Base-by-base conservation (phyloP, 1,140 invertebrate species). In the Parasteatoda tepidariorum region DNA sequence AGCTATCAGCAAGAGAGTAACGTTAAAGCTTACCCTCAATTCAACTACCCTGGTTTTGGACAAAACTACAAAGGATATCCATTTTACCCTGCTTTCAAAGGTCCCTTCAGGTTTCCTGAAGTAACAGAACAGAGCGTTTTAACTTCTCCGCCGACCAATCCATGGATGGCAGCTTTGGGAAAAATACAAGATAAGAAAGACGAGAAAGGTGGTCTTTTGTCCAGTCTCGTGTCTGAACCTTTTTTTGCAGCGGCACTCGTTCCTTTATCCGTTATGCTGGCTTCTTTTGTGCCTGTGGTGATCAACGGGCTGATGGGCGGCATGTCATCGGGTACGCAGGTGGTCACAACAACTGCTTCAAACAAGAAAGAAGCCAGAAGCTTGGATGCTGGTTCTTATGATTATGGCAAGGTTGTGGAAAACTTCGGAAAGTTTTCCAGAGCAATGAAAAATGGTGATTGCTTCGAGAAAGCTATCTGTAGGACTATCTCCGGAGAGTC, bases 281-380 rank as follows among this genome's bases (percentile, higher is more conserved):
- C 67, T 11, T 64, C 66, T 24, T 55, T 71, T 22, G 67, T 82
- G 2, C 78, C 78, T 30, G 78, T 82, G 18, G 13, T 82, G 24
- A 33, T 82, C 31, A 82, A 82, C 55, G 70, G 71, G 22, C 33
- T 62, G 55, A 82, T 70, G 55, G 71, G 66, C 1, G 76, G 76
- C 0, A n/a, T 67, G 13, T 18, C 55, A 0, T 15, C 31, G 0
- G 11, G 2, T 6, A 11, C 64, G 0, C 57, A 38, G 38, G 22
- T 61, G 0, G n/a, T 70, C 22, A 26, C 62, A 9, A 70, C 78
- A 11, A 82, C 78, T n/a, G 78, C 78, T 7, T 18, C 55, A 13
- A 34, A 41, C 55, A 82, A 41, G 15, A 82, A 71, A 26, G 55
- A 70, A 31, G 33, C 55, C 2, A 71, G 78, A 33, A 71, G 26